Conservation (phyloP, 2,797 vertebrate species). For the Gymnopithys bicolor region DNA sequence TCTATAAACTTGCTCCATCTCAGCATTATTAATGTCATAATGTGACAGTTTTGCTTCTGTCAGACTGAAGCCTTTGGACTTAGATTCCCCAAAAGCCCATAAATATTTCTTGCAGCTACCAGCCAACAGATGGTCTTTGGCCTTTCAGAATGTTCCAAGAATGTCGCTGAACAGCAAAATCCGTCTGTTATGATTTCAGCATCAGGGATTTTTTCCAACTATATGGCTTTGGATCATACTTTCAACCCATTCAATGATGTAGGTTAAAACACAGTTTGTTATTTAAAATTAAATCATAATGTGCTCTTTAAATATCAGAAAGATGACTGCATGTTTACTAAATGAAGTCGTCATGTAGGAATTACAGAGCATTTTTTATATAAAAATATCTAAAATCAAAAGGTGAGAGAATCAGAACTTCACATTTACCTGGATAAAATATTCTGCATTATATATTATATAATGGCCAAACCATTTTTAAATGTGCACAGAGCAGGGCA, state of each 20-base stretch:
- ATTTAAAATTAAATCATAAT: background rate
- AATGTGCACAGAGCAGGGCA: background rate
- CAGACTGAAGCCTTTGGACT: background rate
- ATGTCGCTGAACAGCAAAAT: background rate
- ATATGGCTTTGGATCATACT: background rate
- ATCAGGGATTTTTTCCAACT: background rate
- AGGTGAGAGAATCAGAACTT: background rate
- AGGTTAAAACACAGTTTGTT: background rate
- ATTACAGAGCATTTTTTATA: background rate
- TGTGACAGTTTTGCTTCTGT: background rate
- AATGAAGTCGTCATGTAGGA: background rate
- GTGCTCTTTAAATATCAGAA: background rate
- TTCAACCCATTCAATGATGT: background rate
- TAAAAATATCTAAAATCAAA: background rate
- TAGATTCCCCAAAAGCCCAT: background rate
- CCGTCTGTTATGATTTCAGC: background rate
- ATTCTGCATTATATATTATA: background rate
- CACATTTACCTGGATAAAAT: background rate
- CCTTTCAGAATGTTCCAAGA: background rate
- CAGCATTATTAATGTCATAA: background rate
- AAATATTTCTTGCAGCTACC: background rate
- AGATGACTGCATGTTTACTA: background rate
- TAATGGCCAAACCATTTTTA: background rate
- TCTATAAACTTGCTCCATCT: background rate
- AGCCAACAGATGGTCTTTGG: background rate